Percentiles rank a stretch among this genome's conserved stretches.
Conservation (phyloP, 1,140 invertebrate species). For the Chymomyza costata region DNA sequence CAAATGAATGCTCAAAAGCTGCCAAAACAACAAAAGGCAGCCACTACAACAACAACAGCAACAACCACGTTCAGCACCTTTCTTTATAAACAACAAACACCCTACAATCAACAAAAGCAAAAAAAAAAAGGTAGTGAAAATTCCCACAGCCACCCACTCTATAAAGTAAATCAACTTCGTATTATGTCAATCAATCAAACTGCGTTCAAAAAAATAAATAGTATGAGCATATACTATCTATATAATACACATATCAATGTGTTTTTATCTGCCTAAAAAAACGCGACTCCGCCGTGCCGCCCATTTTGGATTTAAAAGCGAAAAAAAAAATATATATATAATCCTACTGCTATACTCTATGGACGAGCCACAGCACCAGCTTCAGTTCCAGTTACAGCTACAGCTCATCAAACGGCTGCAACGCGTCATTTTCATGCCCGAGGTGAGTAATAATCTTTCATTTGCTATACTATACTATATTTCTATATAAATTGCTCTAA, state of each 20-base stretch:
- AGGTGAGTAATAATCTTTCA: slow-evolving; percentile 49
- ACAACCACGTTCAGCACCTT: slow-evolving; percentile 10
- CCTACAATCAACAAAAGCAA: not conserved
- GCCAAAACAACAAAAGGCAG: slow-evolving; percentile 13
- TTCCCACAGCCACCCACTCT: not conserved
- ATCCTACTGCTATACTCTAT: no score
- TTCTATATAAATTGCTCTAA: no score
- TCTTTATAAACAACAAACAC: slow-evolving; percentile 4
- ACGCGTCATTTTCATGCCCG: slow-evolving; percentile 25
- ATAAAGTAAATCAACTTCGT: slow-evolving; percentile 39
- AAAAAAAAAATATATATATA: slow-evolving; percentile 1
- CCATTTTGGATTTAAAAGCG: slow-evolving; percentile 3
- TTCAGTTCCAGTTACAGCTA: slow-evolving; percentile 2
- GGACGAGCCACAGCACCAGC: slow-evolving; percentile 1
- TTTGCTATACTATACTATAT: no score
- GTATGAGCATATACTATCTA: slow-evolving; percentile 6
- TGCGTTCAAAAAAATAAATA: slow-evolving; percentile 27
- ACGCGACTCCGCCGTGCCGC: slow-evolving; percentile 42
- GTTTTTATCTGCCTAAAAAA: slow-evolving; percentile 29
- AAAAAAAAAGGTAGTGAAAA: slow-evolving; percentile 1
- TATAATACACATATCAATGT: slow-evolving; percentile 37
- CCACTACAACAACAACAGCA: slow-evolving; percentile 21
- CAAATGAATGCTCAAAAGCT: slow-evolving; percentile 10
- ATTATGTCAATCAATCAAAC: slow-evolving; percentile 66
- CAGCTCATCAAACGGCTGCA: slow-evolving; percentile 30